Base-by-base conservation (phyloP, 2,113 vertebrate genomes). In the Toxotes jaculatrix region DNA sequence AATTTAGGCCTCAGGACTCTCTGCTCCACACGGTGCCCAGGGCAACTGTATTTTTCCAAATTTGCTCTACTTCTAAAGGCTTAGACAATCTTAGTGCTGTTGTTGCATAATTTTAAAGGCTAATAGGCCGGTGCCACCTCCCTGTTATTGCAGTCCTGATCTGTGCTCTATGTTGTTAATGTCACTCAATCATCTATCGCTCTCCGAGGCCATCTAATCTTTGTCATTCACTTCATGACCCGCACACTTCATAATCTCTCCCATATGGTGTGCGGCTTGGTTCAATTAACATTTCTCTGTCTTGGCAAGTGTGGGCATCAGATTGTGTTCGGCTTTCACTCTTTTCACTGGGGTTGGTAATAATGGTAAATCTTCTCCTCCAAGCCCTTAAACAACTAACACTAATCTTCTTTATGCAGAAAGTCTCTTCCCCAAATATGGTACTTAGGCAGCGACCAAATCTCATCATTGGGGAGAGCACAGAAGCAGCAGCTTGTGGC, bases 341-440 rank as follows among this genome's bases (percentile, higher is more conserved):
- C 83, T 85, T 80, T 91, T 83, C 83, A 90, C 94, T 90, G 87
- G 83, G 85, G 82, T 74, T 85, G 84, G 93, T 95, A 95, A 96
- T 95, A 93, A 95, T 94, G 93, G 87, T 92, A 93, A 95, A 96
- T 87, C 88, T 75, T 69, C 74, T 75, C 70, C 55, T 53, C 51
- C 82, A 87, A 93, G 83, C 91, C 90, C 87, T 93, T 91, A 91
- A 96, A 94, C 94, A 95, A 93, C 90, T 89, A 87, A 84, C 82
- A 92, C 87, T 97, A 96, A 96, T 96, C 95, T 94, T 94, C 95
- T 96, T 96, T 95, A 94, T 91, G 79, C 95, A 94, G 93, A 91
- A 93, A 93, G 93, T 95, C 93, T 92, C 94, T 95, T 94, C 86
- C 80, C 83, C 85, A 86, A 75, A 94, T 95, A 94, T 95, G 94